phyloP scores from a whole-genome alignment of 2,797 vertebrate genomes.

The Nannoperca australis region DNA sequence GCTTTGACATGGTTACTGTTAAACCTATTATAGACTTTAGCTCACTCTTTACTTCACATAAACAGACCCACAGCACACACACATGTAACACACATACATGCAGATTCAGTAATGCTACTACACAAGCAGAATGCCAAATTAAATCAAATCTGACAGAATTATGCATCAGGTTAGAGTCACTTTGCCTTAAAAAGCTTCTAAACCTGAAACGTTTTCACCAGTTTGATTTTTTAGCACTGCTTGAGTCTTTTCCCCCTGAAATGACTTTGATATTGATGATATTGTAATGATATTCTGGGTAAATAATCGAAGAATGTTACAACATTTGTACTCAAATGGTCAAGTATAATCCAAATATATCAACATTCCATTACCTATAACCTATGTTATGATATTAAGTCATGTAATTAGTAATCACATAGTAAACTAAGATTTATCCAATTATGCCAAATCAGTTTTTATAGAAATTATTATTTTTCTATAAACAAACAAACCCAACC shows the following conservation, averaged over 20 bases:
- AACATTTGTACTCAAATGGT: background rate
- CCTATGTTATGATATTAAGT: background rate
- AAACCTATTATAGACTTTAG: slow-evolving; percentile 58
- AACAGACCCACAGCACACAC: background rate
- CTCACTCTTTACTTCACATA: slow-evolving; percentile 13
- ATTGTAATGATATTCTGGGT: no score
- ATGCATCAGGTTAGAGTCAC: background rate
- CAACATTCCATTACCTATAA: background rate
- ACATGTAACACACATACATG: slow-evolving; percentile 10
- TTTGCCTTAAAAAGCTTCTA: background rate
- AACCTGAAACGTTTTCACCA: background rate
- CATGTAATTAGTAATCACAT: background rate
- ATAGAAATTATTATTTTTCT: background rate
- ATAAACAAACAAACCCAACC: background rate
- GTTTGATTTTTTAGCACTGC: background rate
- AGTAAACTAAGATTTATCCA: background rate
- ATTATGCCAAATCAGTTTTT: background rate
- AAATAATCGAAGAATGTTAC: no score
- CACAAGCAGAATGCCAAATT: background rate
- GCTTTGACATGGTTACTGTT: slow-evolving; percentile 31
- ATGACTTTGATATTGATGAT: no score
- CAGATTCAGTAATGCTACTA: background rate
- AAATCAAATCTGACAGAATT: background rate
- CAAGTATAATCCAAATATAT: background rate
- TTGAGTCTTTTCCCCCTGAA: background rate